Evolutionary conservation across 2,888 invertebrate genomes (phyloP).

Genomic region (Sarcophaga subvicina): DNA sequence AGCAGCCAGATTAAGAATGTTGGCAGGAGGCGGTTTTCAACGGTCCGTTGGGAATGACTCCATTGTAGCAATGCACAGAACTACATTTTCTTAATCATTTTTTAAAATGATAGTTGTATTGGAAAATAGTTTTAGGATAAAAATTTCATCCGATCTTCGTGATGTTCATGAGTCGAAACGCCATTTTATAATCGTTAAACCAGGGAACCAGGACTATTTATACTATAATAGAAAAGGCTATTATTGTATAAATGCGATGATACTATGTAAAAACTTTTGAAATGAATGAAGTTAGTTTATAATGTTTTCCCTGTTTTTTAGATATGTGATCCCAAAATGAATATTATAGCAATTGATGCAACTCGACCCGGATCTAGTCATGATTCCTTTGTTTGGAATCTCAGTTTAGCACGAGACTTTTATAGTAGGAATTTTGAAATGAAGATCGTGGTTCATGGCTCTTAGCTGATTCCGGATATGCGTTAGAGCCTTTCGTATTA

Average conservation of each 20-base stretch:
- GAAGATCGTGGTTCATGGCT: conserved; percentile 29
- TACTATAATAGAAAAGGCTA: no score
- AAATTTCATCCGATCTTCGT: no score
- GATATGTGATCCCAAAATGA: conserved; percentile 21
- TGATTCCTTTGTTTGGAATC: conserved; percentile 18
- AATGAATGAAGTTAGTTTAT: background rate
- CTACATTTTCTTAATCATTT: no score
- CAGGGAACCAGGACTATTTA: no score
- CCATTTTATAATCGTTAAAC: background rate
- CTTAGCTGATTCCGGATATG: conserved; percentile 53
- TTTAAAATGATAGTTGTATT: no score
- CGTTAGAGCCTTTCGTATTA: conserved; percentile 37
- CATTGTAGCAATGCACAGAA: no score
- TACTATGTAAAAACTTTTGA: background rate
- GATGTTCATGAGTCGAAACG: background rate
- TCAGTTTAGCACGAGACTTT: conserved; percentile 4
- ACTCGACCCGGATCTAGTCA: conserved; percentile 14
- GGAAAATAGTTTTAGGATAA: no score
- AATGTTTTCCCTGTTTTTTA: background rate
- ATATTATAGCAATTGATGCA: conserved; percentile 5
- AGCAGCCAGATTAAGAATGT: background rate
- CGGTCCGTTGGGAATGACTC: no score
- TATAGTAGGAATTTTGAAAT: background rate
- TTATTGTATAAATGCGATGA: no score
- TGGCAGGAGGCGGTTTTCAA: no score